Percentiles rank a stretch among this genome's conserved stretches.
phyloP scores from a whole-genome alignment of 2,888 invertebrate genomes.

The Ashinkailepas kermadecensis region DNA sequence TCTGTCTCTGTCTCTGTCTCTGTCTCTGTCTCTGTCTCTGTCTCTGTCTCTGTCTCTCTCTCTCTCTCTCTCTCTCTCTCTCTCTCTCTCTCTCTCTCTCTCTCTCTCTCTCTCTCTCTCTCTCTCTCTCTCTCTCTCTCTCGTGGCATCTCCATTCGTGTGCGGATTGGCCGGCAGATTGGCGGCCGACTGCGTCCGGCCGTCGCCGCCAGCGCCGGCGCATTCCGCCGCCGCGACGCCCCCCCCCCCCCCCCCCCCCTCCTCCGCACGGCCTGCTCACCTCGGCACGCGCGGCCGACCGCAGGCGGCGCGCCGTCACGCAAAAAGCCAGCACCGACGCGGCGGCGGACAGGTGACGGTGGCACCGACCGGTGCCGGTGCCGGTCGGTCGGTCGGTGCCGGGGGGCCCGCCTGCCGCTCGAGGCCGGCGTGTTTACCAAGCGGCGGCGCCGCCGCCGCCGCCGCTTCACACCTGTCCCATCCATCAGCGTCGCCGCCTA shows the following conservation, averaged over 20 bases:
- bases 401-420: background rate
- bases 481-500: conserved; percentile 12
- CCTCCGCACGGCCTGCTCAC: background rate
- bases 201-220: background rate
- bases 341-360: background rate
- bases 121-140: too few species aligned
- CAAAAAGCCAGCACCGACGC: background rate
- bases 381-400: background rate
- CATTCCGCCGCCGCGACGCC: background rate
- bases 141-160: too few species aligned
- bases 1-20: too few species aligned
- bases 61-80: too few species aligned
- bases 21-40: too few species aligned
- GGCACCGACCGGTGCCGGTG: too few species aligned
- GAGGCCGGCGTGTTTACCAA: background rate
- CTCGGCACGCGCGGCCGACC: background rate
- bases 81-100: too few species aligned
- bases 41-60: too few species aligned
- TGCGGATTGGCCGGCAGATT: too few species aligned
- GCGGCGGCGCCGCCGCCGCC: background rate
- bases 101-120: too few species aligned
- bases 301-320: background rate
- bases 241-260: background rate
- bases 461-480: conserved; percentile 16
- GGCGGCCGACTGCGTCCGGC: too few species aligned